A percentile compares a stretch with the other conserved stretches of the same genome.
phyloP scores from a whole-genome alignment of 1,140 invertebrate genomes.

The Antheraea pernyi region DNA sequence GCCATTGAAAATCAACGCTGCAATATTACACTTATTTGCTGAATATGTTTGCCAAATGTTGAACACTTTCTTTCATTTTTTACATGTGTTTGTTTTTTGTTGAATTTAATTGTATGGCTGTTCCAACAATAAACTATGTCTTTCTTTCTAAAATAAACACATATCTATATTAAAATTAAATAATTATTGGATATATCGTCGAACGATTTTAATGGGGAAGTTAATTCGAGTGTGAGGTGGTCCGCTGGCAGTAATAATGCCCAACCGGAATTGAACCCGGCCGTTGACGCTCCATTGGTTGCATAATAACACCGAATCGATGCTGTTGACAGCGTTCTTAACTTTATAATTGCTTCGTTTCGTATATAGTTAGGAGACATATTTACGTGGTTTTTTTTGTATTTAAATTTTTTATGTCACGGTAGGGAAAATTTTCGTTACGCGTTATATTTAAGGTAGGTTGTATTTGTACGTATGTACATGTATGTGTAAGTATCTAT shows the following conservation, averaged over 20 bases:
- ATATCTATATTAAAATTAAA: slow-evolving; percentile 5
- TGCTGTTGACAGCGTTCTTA: slow-evolving; percentile 7
- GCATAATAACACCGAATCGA: slow-evolving; percentile 15
- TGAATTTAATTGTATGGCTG: too few species aligned
- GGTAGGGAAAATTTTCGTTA: too few species aligned
- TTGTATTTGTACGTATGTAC: too few species aligned
- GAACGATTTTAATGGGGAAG: slow-evolving; percentile 11
- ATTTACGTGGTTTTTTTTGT: neutral
- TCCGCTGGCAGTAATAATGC: slow-evolving; percentile 12
- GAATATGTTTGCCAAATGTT: too few species aligned
- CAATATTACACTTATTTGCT: too few species aligned
- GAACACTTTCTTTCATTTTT: too few species aligned
- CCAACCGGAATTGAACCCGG: slow-evolving; percentile 12
- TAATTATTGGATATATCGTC: slow-evolving; percentile 8
- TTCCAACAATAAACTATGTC: too few species aligned
- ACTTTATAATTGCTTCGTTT: slow-evolving; percentile 17
- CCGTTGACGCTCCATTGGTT: slow-evolving; percentile 17
- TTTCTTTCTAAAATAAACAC: neutral
- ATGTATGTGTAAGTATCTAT: too few species aligned
- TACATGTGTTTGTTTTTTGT: too few species aligned
- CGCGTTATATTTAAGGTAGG: too few species aligned
- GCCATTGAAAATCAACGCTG: too few species aligned
- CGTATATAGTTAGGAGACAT: neutral
- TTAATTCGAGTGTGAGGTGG: slow-evolving; percentile 12
- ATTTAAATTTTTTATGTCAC: too few species aligned